Evolutionary conservation across 2,113 vertebrate species (phyloP).

Genomic region (Struthidea cinerea): DNA sequence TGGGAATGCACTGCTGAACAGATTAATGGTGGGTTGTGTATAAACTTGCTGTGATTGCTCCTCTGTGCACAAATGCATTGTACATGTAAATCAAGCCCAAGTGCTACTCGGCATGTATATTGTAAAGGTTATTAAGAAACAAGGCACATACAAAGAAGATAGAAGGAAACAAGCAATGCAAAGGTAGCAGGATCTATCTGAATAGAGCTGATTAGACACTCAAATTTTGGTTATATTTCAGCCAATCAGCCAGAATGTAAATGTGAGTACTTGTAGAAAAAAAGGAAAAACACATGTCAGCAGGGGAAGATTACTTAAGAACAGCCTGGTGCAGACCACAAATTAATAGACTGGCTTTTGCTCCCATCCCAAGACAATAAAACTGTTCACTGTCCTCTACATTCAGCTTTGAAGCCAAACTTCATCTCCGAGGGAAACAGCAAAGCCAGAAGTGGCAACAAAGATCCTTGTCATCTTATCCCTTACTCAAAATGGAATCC

Average conservation of each 20-base stretch:
- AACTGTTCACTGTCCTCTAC: background rate
- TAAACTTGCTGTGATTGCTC: slow-evolving; percentile 49
- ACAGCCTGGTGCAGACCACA: background rate
- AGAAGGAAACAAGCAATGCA: background rate
- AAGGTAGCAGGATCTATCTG: background rate
- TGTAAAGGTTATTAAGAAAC: background rate
- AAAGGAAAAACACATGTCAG: background rate
- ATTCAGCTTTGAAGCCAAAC: background rate
- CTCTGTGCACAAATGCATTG: slow-evolving; percentile 11
- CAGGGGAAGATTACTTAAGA: background rate
- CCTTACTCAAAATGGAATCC: background rate
- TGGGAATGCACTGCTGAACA: background rate
- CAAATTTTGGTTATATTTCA: background rate
- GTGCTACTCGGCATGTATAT: background rate
- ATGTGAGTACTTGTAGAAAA: background rate
- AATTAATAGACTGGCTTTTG: background rate
- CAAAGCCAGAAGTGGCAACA: background rate
- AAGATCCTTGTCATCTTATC: background rate
- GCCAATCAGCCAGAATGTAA: background rate
- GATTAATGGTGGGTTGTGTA: slow-evolving; percentile 42
- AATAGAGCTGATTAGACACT: background rate
- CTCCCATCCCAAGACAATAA: background rate
- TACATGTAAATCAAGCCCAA: slow-evolving; percentile 29
- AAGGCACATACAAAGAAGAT: slow-evolving; percentile 14
- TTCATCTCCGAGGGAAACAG: background rate